A percentile compares a stretch with the other conserved stretches of the same genome.
Conservation (phyloP, 2,888 invertebrate genomes). For the Nebria brevicollis region DNA sequence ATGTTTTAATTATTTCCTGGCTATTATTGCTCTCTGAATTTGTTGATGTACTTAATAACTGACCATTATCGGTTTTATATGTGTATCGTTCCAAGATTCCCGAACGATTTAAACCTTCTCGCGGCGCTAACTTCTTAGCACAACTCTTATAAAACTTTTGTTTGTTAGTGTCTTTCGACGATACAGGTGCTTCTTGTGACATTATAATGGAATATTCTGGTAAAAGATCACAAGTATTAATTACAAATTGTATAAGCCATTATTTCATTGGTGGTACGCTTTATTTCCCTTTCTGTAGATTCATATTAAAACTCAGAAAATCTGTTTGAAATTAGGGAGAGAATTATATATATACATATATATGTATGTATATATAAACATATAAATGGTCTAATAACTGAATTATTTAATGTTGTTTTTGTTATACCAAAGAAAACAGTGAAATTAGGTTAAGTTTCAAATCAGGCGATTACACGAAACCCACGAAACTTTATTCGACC, state of each 20-base stretch:
- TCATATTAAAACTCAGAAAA: no score
- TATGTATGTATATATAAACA: neutral
- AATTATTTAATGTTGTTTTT: constrained; percentile 16
- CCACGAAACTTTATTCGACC: neutral
- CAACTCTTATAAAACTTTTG: neutral
- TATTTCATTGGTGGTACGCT: no score
- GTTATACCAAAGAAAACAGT: constrained; percentile 12
- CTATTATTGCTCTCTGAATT: neutral
- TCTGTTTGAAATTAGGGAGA: no score
- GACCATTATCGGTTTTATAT: constrained; percentile 40
- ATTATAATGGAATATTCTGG: constrained; percentile 25
- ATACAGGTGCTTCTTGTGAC: constrained; percentile 30
- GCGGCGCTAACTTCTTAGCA: no score
- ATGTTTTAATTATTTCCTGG: neutral
- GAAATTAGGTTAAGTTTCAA: constrained; percentile 31
- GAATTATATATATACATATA: neutral
- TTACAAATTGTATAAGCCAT: no score
- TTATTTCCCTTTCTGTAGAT: no score
- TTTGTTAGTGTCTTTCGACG: neutral
- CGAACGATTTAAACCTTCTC: constrained; percentile 8
- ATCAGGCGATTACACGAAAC: neutral
- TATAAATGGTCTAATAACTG: neutral
- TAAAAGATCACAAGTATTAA: neutral
- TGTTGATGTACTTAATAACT: constrained; percentile 25
- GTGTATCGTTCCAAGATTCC: constrained; percentile 42